Evolutionary conservation across 2,888 invertebrate genomes (phyloP), one percentile per base, ranked within the genome.

Genomic region (Mamestra brassicae): DNA sequence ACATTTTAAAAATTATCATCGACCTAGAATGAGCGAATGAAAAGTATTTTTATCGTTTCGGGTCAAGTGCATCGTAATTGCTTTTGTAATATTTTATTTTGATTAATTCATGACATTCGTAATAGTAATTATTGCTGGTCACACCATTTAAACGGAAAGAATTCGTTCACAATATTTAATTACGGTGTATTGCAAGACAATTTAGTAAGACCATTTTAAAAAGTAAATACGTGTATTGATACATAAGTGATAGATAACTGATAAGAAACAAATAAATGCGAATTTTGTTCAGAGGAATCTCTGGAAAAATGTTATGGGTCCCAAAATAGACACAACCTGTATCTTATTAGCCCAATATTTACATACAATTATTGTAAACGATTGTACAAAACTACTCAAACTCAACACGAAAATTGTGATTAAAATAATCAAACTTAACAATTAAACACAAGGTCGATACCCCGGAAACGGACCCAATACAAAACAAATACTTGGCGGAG

Each of bases 401-500:
- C 52, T 17, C 4, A 52, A 52, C 47, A 13, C 47, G 4, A 13
- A 13, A 47, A 47, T 4, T 47, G 13, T 52, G 52, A 15, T 17
- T 17, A 38, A 38, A 38, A 57, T 45, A 36, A 58, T 57, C 70
- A 81, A 81, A 84, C 63, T 63, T 74, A 68, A 70, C 75, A 13
- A 69, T 84, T 87, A 78, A 47, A 83, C 63, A 81, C 79, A 87
- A 87, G 87, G 87, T 86, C 92, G 95, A 95, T 89, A 93, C 93
- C 89, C 91, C 95, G 83, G 86, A 91, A 70, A 79, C 83, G 90
- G 94, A 93, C 87, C 91, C 92, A 80, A 88, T 90, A 85, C 92
- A 89, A 86, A 92, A 91, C 91, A 92, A 91, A 90, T 94, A 93
- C 91, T 88, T 95, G 80, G 93, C 89, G 80, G 92, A 90, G 74